Evolutionary conservation across 2,797 vertebrate species (phyloP).

Genomic region (Esox masquinongy): DNA sequence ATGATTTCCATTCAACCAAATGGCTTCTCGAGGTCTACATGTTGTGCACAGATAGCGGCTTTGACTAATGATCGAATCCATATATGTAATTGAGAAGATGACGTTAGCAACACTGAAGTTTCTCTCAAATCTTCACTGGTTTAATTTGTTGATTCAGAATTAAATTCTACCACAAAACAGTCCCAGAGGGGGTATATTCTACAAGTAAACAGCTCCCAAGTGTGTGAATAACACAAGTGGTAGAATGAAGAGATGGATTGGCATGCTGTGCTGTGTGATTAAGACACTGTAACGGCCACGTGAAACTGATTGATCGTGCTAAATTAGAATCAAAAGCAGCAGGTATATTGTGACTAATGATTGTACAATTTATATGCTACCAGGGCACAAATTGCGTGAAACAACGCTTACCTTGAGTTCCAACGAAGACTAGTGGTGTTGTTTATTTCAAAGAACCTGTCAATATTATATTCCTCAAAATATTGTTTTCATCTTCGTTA

Average conservation of each 20-base stretch:
- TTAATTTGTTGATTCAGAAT: not conserved
- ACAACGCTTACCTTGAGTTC: too few species aligned
- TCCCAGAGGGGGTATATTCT: not conserved
- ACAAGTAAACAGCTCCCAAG: not conserved
- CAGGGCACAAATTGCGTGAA: too few species aligned
- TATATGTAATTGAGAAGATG: not conserved
- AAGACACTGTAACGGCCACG: too few species aligned
- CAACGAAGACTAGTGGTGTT: too few species aligned
- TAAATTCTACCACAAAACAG: not conserved
- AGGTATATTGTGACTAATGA: too few species aligned
- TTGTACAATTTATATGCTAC: too few species aligned
- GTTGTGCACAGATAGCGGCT: not conserved
- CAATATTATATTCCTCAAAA: too few species aligned
- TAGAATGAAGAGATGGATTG: conserved; percentile 12
- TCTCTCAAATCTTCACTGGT: not conserved
- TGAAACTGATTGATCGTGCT: too few species aligned
- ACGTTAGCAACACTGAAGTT: not conserved
- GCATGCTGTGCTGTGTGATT: not conserved
- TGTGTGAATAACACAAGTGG: not conserved
- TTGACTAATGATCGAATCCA: not conserved
- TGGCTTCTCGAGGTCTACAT: not conserved
- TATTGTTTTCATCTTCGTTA: too few species aligned
- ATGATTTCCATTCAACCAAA: not conserved
- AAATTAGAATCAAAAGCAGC: too few species aligned
- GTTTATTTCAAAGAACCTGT: too few species aligned